These are phyloP conservation scores for Cataglyphis rosenhaueri DNA, from an alignment of 2,888 invertebrate genomes.

Conservation along the genomic window DNA sequence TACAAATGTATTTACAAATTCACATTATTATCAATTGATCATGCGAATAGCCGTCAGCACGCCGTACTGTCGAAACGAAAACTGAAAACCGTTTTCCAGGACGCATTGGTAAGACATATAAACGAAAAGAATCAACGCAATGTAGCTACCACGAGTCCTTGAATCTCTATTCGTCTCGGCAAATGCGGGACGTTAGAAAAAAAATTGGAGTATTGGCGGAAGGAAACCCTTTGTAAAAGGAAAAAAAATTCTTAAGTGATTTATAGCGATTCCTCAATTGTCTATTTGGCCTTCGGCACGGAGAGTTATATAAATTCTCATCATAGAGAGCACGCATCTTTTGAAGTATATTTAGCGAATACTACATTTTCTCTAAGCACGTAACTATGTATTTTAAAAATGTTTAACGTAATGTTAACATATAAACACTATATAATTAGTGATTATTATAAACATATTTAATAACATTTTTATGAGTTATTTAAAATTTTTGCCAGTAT, in stretches of 20 bases:
- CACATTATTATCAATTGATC: conserved; percentile 32
- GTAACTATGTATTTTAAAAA: not conserved
- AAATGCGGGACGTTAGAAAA: conserved; percentile 70
- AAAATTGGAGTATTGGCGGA: conserved; percentile 84
- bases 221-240: conserved; percentile 72
- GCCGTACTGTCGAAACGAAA: conserved; percentile 55
- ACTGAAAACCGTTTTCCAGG: conserved; percentile 58
- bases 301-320: conserved; percentile 5
- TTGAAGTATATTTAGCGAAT: not conserved
- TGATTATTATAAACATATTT: not conserved
- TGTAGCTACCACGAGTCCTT: conserved; percentile 65
- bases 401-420: not conserved
- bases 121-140: conserved; percentile 69
- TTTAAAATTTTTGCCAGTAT: not conserved
- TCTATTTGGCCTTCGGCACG: conserved; percentile 60
- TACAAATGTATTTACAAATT: not conserved
- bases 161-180: conserved; percentile 62
- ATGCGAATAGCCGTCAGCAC: conserved; percentile 58
- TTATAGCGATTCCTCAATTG: conserved; percentile 65
- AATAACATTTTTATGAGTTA: not conserved
- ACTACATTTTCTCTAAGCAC: not conserved
- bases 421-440: not conserved
- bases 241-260: conserved; percentile 69
- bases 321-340: not conserved
- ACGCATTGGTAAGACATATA: conserved; percentile 9